Evolutionary conservation across 2,888 invertebrate species (phyloP), one percentile per base, ranked within the genome.

Genomic region (Melanostoma mellinum): DNA sequence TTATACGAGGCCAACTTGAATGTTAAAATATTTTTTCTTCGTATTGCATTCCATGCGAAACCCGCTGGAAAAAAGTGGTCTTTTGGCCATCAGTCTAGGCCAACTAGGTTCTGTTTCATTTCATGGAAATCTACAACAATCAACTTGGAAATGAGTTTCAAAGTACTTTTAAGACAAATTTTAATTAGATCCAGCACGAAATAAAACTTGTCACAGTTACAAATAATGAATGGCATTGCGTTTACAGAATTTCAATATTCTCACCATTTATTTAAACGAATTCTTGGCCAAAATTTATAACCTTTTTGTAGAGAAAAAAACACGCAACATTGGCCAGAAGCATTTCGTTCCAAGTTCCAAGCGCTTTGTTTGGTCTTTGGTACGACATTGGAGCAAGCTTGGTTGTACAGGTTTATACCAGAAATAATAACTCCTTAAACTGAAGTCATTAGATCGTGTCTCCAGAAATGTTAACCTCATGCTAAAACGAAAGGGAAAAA

Each of bases 101-200:
- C 73, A 65, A 9, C 36, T 46, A 63, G 20, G 20, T 20, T 20
- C 56, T 55, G 55, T 65, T 65, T 65, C 46, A 73, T 35, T 20
- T 20, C 20, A 20, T 20, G 73, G 48, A 73, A 73, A 56, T 46
- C 48, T 56, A 50, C 55, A 73, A 40, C 55, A 35, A 65, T 65
- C 50, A 65, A 65, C 33, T 73, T 65, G 20, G 1, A 20, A 73
- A 73, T 73, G 56, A 50, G 63, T 40, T 32, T 48, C 20, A 20
- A 20, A 20, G 53, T 38, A 46, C 20, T 46, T 38, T 56, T 56
- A 30, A 55, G 36, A 36, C 46, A 53, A 73, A 53, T 55, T 63
- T 48, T 44, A 55, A 73, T 5, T 56, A 73, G 61, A 63, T 20
- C 20, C 20, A 20, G 46, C 72, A 55, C 35, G 38, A 42, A 46